Conservation (phyloP, 2,888 invertebrate species). For the Oegoconia quadripuncta region DNA sequence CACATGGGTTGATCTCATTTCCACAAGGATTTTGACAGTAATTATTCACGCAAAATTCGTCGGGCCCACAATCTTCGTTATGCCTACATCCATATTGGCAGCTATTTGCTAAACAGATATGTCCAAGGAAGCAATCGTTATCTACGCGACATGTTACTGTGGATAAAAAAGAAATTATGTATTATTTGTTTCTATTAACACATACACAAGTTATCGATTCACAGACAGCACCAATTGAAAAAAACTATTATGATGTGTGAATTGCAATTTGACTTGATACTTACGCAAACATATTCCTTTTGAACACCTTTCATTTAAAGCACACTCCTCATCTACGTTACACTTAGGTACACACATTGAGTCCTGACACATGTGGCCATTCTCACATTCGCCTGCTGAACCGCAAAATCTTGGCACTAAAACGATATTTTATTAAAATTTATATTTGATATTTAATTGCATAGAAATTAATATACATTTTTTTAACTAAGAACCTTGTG, state of each 20-base stretch:
- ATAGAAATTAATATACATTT: not conserved
- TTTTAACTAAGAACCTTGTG: not conserved
- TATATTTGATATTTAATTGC: not conserved
- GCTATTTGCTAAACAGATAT: slow-evolving; percentile 91
- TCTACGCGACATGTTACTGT: slow-evolving; percentile 92
- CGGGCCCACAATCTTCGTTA: slow-evolving; percentile 92
- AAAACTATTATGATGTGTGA: not conserved
- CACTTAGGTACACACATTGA: slow-evolving; percentile 91
- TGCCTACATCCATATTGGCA: slow-evolving; percentile 92
- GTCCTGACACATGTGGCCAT: slow-evolving; percentile 87
- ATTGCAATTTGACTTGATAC: slow-evolving; percentile 37
- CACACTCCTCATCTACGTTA: slow-evolving; percentile 88
- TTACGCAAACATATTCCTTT: slow-evolving; percentile 88
- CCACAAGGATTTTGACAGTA: slow-evolving; percentile 88
- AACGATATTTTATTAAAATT: slow-evolving; percentile 21
- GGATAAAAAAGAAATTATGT: slow-evolving; percentile 24
- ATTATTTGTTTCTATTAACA: not conserved
- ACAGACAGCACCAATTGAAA: not conserved
- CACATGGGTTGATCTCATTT: slow-evolving; percentile 84
- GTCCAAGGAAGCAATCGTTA: slow-evolving; percentile 95
- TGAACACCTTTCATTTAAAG: slow-evolving; percentile 93
- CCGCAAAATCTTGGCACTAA: slow-evolving; percentile 89
- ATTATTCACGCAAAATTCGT: slow-evolving; percentile 89
- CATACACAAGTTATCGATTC: not conserved
- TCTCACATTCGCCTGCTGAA: slow-evolving; percentile 83